Evolutionary conservation across 1,140 invertebrate genomes (phyloP).

Genomic region (Schlechtendalia chinensis): DNA sequence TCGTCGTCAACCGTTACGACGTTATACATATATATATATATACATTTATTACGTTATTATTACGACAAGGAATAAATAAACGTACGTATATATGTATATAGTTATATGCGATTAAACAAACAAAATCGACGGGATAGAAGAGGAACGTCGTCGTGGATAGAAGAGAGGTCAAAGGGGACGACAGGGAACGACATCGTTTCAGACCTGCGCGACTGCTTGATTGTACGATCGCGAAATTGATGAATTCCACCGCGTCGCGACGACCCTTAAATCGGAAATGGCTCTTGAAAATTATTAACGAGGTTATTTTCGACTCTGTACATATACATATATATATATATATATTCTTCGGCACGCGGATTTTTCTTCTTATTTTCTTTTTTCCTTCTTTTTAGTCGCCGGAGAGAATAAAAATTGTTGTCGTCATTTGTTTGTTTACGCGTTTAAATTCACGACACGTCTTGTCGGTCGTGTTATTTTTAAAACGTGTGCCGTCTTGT

Average conservation of each 20-base stretch:
- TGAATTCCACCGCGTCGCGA: slow-evolving; percentile 34
- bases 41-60: slow-evolving; percentile 8
- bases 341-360: background rate
- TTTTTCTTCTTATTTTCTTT: background rate
- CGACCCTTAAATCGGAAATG: slow-evolving; percentile 28
- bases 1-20: background rate
- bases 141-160: no score
- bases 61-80: slow-evolving; percentile 38
- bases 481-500: no score
- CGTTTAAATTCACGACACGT: no score
- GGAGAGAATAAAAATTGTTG: no score
- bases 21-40: background rate
- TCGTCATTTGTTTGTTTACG: no score
- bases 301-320: slow-evolving; percentile 38
- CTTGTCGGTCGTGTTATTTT: no score
- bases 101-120: slow-evolving; percentile 10
- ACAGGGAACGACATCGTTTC: background rate
- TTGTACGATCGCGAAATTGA: slow-evolving; percentile 41
- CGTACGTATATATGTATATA: background rate
- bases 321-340: no score
- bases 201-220: background rate
- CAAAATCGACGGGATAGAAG: background rate
- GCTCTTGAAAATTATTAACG: slow-evolving; percentile 49
- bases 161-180: background rate
- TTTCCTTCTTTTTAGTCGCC: no score